A percentile compares a stretch with the other conserved stretches of the same genome.
Conservation (phyloP, 2,797 vertebrate species). For the Nothura maculosa region DNA sequence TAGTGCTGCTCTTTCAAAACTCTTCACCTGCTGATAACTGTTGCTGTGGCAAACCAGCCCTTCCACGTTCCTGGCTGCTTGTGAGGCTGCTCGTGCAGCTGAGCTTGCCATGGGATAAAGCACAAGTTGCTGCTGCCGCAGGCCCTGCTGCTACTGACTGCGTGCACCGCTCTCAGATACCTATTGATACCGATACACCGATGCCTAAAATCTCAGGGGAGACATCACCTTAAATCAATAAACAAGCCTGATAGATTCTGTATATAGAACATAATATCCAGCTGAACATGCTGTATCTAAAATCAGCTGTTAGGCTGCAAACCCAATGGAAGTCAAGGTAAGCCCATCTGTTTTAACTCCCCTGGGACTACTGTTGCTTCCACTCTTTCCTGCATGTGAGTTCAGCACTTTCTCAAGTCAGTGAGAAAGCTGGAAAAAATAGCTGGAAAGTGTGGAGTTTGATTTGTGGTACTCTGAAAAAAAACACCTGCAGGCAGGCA, state of each 20-base stretch:
- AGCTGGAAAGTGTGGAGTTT: background rate
- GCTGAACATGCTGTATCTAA: background rate
- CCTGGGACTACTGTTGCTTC: background rate
- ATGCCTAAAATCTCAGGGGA: background rate
- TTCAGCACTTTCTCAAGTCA: background rate
- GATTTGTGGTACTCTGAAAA: background rate
- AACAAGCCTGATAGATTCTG: background rate
- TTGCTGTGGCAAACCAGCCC: background rate
- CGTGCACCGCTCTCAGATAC: fast-evolving
- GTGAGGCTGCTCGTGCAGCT: background rate
- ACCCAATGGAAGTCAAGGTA: background rate
- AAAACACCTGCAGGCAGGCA: background rate
- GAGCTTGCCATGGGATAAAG: background rate
- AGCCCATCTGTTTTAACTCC: background rate
- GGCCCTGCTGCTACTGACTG: background rate
- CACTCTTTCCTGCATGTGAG: background rate
- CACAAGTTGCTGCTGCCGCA: background rate
- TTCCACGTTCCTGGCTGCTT: background rate
- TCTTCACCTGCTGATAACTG: background rate
- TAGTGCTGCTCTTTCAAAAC: background rate
- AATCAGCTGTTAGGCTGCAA: background rate
- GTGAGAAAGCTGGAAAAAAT: background rate
- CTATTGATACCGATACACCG: fast-evolving
- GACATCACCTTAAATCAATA: background rate
- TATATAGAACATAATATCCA: background rate